phyloP scores from a whole-genome alignment of 2,797 vertebrate genomes.

The Orientallactaga sibirica region DNA sequence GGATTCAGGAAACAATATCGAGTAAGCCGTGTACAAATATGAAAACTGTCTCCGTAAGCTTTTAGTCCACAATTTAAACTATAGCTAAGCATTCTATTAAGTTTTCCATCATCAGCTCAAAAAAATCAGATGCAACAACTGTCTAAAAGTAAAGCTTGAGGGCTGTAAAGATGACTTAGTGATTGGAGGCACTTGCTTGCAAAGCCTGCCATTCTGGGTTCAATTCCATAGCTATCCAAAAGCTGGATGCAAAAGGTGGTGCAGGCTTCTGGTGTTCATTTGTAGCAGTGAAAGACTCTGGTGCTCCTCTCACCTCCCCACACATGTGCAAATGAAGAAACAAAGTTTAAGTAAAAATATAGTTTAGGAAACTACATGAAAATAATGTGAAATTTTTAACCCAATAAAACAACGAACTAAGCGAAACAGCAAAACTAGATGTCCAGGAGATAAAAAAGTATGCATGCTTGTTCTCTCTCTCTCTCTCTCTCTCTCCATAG shows the following conservation, averaged over 20 bases:
- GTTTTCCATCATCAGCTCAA: background rate
- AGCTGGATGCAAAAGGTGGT: no score
- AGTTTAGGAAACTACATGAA: background rate
- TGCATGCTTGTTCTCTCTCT: no score
- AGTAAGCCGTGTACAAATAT: conserved; percentile 50
- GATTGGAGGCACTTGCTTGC: no score
- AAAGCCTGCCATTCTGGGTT: no score
- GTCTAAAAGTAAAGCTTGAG: background rate
- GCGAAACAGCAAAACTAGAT: background rate
- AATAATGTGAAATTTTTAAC: conserved; percentile 54
- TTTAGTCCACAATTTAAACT: conserved; percentile 52
- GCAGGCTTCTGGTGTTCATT: no score
- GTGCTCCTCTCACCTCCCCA: no score
- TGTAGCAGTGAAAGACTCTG: background rate
- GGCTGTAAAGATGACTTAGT: no score
- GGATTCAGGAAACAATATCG: conserved; percentile 58
- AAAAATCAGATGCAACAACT: conserved; percentile 29
- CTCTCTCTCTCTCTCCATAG: background rate
- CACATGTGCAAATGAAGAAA: no score
- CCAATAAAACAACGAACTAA: conserved; percentile 62
- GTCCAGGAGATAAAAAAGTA: background rate
- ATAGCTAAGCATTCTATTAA: background rate
- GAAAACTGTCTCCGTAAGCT: background rate
- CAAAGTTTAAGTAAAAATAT: no score
- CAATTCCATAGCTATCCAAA: no score